Percentiles rank a stretch among this genome's conserved stretches.
Conservation (phyloP, 37 sponge, comb jelly and placozoan genomes). For the Tethya wilhelma region DNA sequence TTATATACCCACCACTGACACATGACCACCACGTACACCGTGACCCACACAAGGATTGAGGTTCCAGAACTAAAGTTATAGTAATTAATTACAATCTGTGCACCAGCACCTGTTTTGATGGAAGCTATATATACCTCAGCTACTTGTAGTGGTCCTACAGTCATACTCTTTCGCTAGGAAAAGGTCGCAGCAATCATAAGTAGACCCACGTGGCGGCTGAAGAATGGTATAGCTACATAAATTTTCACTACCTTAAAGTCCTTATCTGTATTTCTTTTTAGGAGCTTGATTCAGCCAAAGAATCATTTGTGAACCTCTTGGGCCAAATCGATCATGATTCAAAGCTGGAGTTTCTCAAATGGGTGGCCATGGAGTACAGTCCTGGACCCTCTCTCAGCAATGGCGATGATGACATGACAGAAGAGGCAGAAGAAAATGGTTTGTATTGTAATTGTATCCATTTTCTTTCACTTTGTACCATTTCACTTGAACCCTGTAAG, state of each 20-base stretch:
- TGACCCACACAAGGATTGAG: too few species aligned
- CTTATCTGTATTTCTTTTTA: neutral
- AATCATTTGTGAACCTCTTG: conserved; percentile 9
- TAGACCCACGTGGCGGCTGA: too few species aligned
- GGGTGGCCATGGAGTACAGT: conserved; percentile 17
- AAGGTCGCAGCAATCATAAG: too few species aligned
- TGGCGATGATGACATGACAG: neutral
- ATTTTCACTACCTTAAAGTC: neutral
- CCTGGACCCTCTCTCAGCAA: neutral
- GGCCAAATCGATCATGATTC: conserved; percentile 12
- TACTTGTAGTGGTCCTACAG: too few species aligned
- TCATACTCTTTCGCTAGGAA: too few species aligned
- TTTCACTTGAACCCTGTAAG: neutral
- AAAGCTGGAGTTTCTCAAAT: conserved; percentile 27
- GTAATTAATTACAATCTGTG: too few species aligned
- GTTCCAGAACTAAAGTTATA: too few species aligned
- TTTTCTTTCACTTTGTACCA: neutral
- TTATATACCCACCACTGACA: too few species aligned
- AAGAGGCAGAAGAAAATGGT: conserved; percentile 1
- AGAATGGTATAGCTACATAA: neutral
- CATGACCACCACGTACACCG: too few species aligned
- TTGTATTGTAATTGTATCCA: neutral
- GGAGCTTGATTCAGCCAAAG: conserved; percentile 31
- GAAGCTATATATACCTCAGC: too few species aligned
- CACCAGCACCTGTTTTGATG: too few species aligned